Evolutionary conservation across 2,888 invertebrate species (phyloP), one percentile per base, ranked within the genome.

Genomic region (Chrysomela aeneicollis): DNA sequence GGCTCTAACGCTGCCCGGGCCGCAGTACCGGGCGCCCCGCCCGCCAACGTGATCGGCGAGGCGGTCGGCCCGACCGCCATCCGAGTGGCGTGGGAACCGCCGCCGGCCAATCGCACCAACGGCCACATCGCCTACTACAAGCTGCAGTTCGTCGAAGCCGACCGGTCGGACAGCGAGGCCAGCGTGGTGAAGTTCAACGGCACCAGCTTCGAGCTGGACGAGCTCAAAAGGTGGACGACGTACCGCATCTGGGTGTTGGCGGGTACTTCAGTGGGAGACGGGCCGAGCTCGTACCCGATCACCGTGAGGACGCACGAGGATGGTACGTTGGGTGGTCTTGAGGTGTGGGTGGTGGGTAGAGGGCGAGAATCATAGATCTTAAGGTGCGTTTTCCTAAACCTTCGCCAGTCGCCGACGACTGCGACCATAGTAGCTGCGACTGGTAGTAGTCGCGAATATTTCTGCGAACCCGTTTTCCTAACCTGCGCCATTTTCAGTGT

Each of bases 201-300:
- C 81, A 93, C 93, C 67, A 87, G 87, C 79, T 91, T 93, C 85
- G 86, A 91, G 71, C 87, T 97, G 85, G 93, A 94, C 82, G 94
- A 95, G 84, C 89, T 98, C 79, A 92, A 92, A 82, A 92, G 93
- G 70, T 98, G 95, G 95, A 97, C 97, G 67, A 92, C 94, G 84
- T 98, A 98, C 88, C 91, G 95, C 83, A 92, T 98, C 79, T 96
- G 96, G 95, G 94, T 98, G 79, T 87, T 95, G 76, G 98, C 98
- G 72, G 96, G 96, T 80, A 98, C 98, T 77, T 92, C 91, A 79
- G 95, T 97, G 75, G 98, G 98, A 80, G 96, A 97, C 85, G 98
- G 98, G 70, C 98, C 94, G 71, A 89, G 92, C 78, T 96, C 96
- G 76, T 92, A 92, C 84, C 95, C 95, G 71, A 92, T 97, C 87